Percentiles rank a stretch among this genome's conserved stretches.
These are phyloP conservation scores for Antennarius maculatus DNA, from an alignment of 2,797 vertebrate species.

Conservation along the genomic window DNA sequence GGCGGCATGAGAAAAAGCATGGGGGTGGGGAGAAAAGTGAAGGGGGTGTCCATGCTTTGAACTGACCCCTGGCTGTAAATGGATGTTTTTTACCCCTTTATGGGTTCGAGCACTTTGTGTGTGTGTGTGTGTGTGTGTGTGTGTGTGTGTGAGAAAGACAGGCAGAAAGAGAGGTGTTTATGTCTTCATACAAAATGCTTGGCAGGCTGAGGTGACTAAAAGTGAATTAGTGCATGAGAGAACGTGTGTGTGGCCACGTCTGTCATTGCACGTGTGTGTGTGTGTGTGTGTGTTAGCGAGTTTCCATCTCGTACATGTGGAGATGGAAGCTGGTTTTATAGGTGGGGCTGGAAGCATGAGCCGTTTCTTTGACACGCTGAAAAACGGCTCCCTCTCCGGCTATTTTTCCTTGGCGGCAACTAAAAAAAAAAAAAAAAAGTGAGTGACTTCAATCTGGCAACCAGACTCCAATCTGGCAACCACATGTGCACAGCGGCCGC, in stretches of 20 bases:
- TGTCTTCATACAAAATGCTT: constrained; percentile 66
- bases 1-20: constrained; percentile 15
- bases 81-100: constrained; percentile 47
- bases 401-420: constrained; percentile 51
- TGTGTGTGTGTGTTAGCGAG: constrained; percentile 25
- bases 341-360: constrained; percentile 39
- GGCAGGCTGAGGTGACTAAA: constrained; percentile 61
- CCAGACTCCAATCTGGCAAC: constrained; percentile 68
- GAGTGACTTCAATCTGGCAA: constrained; percentile 67
- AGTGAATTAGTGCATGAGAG: constrained; percentile 59
- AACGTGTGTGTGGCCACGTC: constrained; percentile 57
- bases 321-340: constrained; percentile 43
- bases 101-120: constrained; percentile 41
- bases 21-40: constrained; percentile 1
- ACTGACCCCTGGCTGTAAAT: constrained; percentile 73
- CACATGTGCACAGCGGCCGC: constrained; percentile 65
- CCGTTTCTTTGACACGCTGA: constrained; percentile 57
- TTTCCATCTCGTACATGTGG: constrained; percentile 68
- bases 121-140: constrained; percentile 24
- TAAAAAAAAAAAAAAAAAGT: constrained; percentile 23
- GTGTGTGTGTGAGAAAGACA: constrained; percentile 27
- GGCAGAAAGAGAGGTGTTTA: constrained; percentile 59
- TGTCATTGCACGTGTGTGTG: constrained; percentile 42
- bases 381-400: constrained; percentile 57
- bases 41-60: constrained; percentile 61